phyloP scores from a whole-genome alignment of 2,888 invertebrate species.

The Acronicta leporina region DNA sequence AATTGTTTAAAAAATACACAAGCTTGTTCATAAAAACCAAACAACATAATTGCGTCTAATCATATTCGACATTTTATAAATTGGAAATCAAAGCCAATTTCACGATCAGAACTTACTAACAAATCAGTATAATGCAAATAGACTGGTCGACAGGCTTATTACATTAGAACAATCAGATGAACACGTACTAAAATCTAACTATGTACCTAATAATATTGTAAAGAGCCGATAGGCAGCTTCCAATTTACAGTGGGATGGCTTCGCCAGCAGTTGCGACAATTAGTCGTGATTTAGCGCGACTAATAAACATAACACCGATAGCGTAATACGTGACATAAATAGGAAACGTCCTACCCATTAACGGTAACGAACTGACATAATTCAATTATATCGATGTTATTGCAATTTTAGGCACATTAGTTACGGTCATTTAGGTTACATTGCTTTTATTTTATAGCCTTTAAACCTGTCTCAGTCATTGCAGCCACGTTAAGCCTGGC shows the following conservation, averaged over 20 bases:
- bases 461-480: too few relatives aligned
- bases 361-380: constrained; percentile 51
- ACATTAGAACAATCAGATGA: constrained; percentile 19
- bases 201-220: constrained; percentile 24
- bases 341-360: constrained; percentile 51
- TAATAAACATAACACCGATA: constrained; percentile 68
- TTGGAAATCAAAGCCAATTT: neutral
- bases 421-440: neutral
- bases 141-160: constrained; percentile 6
- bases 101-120: constrained; percentile 1
- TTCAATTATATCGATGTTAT: constrained; percentile 56
- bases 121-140: constrained; percentile 4
- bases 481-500: too few relatives aligned
- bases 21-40: too few relatives aligned
- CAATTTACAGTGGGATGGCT: constrained; percentile 45
- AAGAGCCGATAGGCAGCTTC: constrained; percentile 39
- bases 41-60: neutral
- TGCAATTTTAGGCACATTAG: constrained; percentile 13
- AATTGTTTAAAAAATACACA: too few relatives aligned
- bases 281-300: constrained; percentile 69
- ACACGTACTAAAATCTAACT: constrained; percentile 19
- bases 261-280: constrained; percentile 60
- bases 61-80: neutral
- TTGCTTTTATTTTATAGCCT: neutral
- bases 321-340: constrained; percentile 67